Base-by-base conservation (phyloP, 1,140 invertebrate species). In the Batillaria attramentaria region DNA sequence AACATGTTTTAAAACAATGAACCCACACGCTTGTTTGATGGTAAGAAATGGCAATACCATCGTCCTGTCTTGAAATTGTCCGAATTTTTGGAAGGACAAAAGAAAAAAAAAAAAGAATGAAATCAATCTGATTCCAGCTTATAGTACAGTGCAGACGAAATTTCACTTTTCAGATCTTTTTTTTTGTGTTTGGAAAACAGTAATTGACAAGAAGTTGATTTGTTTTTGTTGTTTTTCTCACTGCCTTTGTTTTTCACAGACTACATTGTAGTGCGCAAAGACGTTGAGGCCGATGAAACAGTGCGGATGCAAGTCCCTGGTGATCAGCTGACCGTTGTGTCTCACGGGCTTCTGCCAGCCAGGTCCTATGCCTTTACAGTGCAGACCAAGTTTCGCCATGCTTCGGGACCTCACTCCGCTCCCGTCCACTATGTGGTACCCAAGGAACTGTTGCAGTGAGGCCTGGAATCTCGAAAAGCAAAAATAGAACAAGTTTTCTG, bases 301-400 rank as follows among this genome's bases (percentile, higher is more conserved):
- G 39, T 35, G 24, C 62, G 66, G 0, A 13, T 33, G 0, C 28
- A 24, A 18, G 62, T 76, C 0, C 46, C 62, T 8, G 79, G 72
- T 33, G 68, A 46, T 33, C 66, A 31, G 16, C 66, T 69, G 37
- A 76, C 62, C 5, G 68, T 65, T 20, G 37, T 69, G 10, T 33
- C 54, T 16, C 65, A 54, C n/a, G 20, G 43, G n/a, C 37, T 80
- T 35, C 28, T 54, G 20, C 46, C 79, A 1, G 65, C 79, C 43
- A 60, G 62, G 31, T 33, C n/a, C 8, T 80, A 80, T 39, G 72
- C 68, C 65, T 70, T 80, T 46, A 80, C 72, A 6, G 73, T 80
- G 8, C 79, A 80, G 41, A 65, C 79, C 6, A 37, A 66, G 24
- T 80, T 69, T 37, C 66, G 46, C 1, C 42, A 50, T 3, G 66